A percentile compares a stretch with the other conserved stretches of the same genome.
Evolutionary conservation across 2,888 invertebrate species (phyloP).

Genomic region (Chrysomela aeneicollis): DNA sequence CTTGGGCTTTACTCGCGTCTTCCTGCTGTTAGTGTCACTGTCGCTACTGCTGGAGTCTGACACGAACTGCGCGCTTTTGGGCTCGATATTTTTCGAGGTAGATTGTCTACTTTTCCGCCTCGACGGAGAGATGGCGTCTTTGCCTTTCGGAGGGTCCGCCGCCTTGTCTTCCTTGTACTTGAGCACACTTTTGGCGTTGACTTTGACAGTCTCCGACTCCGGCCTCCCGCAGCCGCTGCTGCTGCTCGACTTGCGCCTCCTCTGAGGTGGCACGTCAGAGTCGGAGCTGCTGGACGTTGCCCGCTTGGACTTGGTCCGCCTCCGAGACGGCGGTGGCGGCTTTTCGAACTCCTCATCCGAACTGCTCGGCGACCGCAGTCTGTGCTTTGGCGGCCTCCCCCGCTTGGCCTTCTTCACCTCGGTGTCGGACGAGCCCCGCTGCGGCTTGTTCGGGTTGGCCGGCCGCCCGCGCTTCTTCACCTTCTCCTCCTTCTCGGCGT

Average conservation of each 20-base stretch:
- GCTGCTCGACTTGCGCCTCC: constrained; percentile 35
- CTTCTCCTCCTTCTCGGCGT: constrained; percentile 38
- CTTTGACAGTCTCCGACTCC: constrained; percentile 43
- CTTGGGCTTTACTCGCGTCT: constrained; percentile 34
- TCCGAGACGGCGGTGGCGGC: constrained; percentile 49
- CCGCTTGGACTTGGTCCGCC: constrained; percentile 48
- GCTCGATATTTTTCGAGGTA: constrained; percentile 45
- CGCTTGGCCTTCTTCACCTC: constrained; percentile 48
- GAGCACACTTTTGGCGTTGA: constrained; percentile 43
- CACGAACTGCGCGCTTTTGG: constrained; percentile 36
- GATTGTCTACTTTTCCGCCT: constrained; percentile 60
- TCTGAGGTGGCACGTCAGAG: constrained; percentile 43
- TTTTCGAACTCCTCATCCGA: constrained; percentile 58
- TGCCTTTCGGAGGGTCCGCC: constrained; percentile 51
- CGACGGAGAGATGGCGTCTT: constrained; percentile 52
- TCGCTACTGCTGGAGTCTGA: constrained; percentile 44
- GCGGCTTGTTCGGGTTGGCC: constrained; percentile 43
- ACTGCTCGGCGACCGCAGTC: constrained; percentile 51
- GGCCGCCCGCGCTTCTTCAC: constrained; percentile 46
- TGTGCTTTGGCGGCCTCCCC: constrained; percentile 55
- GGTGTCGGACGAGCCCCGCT: constrained; percentile 47
- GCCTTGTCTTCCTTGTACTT: constrained; percentile 48
- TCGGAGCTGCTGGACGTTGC: constrained; percentile 49
- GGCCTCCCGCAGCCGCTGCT: constrained; percentile 38
- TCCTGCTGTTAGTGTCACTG: constrained; percentile 32